These are phyloP conservation scores for Epizoanthus fatuus DNA, from an alignment of 92 coral and sea anemone genomes.

Conservation along the genomic window DNA sequence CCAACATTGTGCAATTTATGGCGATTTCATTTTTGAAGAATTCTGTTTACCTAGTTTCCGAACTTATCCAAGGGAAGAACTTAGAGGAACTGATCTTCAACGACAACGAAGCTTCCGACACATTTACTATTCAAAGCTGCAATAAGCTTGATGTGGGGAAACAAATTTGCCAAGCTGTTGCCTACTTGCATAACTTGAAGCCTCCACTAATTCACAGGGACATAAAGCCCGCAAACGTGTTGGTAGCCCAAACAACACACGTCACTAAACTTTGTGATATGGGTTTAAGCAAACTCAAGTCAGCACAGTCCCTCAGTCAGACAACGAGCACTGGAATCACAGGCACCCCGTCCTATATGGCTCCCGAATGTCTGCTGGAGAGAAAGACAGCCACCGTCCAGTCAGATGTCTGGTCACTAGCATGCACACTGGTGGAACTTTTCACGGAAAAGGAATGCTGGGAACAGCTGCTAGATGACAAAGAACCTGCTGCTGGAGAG, in stretches of 20 bases:
- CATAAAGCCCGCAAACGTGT: conserved; percentile 80
- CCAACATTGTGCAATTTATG: conserved; percentile 82
- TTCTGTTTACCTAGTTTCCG: conserved; percentile 61
- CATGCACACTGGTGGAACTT: conserved; percentile 39
- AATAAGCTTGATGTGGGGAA: conserved; percentile 41
- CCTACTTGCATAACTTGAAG: conserved; percentile 70
- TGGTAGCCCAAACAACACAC: conserved; percentile 49
- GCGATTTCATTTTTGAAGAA: conserved; percentile 64
- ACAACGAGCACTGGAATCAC: conserved; percentile 43
- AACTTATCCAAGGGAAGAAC: conserved; percentile 48
- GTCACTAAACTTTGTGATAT: conserved; percentile 34
- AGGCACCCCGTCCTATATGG: conserved; percentile 71
- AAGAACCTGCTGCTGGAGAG: conserved; percentile 6
- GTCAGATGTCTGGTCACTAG: conserved; percentile 74
- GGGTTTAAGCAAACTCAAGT: conserved; percentile 61
- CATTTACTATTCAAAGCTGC: conserved; percentile 1
- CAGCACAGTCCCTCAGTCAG: conserved; percentile 42
- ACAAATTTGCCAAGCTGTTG: conserved; percentile 55
- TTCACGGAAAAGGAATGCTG: conserved; percentile 69
- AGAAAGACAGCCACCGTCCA: conserved; percentile 56
- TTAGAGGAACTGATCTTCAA: conserved; percentile 53
- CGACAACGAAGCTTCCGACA: background rate
- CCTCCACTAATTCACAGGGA: conserved; percentile 74
- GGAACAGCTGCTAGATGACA: conserved; percentile 47
- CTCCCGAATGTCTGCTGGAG: conserved; percentile 70